Conservation (phyloP, 2,888 invertebrate genomes). For the Matsumyia berberina region DNA sequence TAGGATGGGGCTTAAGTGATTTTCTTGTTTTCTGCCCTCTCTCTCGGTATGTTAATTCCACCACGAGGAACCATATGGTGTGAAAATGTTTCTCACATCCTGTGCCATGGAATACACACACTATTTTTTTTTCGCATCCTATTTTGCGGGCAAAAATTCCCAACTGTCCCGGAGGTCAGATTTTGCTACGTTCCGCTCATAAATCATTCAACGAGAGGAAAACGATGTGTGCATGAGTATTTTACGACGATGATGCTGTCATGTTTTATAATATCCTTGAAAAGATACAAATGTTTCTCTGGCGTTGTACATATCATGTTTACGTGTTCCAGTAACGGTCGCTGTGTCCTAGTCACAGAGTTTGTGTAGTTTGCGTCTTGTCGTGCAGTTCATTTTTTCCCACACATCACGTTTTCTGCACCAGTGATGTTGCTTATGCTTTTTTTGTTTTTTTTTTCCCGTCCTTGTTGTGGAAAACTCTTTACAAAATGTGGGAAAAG, state of each 20-base stretch:
- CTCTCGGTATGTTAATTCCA: constrained; percentile 38
- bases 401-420: constrained; percentile 67
- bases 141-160: constrained; percentile 39
- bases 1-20: constrained; percentile 44
- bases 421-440: constrained; percentile 13
- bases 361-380: constrained; percentile 29
- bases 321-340: no score
- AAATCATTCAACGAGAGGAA: constrained; percentile 69
- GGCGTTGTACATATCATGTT: constrained; percentile 26
- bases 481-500: constrained; percentile 48
- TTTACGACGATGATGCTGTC: constrained; percentile 65
- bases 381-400: constrained; percentile 62
- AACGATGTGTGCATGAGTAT: constrained; percentile 51
- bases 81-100: constrained; percentile 61
- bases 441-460: constrained; percentile 18
- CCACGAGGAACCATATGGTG: constrained; percentile 49
- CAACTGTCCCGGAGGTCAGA: constrained; percentile 69
- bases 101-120: constrained; percentile 4
- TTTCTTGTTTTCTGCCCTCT: constrained; percentile 12
- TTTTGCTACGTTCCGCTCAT: constrained; percentile 69
- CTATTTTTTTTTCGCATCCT: constrained; percentile 6
- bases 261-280: constrained; percentile 64
- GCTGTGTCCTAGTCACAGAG: neutral
- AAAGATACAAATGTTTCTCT: constrained; percentile 41
- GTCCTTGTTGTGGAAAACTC: constrained; percentile 27